phyloP scores from a whole-genome alignment of 2,888 invertebrate species.

The Mythimna pallens region DNA sequence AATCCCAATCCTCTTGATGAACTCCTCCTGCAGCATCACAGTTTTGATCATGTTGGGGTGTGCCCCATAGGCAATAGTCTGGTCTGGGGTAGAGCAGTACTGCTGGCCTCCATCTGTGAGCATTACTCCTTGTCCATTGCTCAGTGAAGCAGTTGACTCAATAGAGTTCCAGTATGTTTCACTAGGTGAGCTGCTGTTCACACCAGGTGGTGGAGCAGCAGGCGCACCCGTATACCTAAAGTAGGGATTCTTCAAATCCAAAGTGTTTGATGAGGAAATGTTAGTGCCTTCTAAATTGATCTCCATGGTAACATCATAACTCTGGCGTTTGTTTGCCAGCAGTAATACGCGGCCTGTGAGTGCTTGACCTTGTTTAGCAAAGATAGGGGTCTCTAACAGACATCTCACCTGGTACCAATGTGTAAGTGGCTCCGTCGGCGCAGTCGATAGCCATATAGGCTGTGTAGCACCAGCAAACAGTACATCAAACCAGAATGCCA shows the following conservation, averaged over 20 bases:
- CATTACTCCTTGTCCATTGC: slow-evolving; percentile 86
- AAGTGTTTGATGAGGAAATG: slow-evolving; percentile 96
- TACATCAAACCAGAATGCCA: slow-evolving; percentile 99
- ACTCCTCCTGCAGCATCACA: slow-evolving; percentile 89
- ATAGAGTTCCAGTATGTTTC: slow-evolving; percentile 97
- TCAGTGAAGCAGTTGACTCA: slow-evolving; percentile 92
- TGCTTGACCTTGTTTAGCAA: slow-evolving; percentile 98
- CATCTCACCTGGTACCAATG: slow-evolving; percentile 99
- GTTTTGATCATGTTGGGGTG: slow-evolving; percentile 89
- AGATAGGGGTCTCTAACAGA: slow-evolving; percentile 97
- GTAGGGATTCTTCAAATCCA: slow-evolving; percentile 99
- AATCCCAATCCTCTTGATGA: slow-evolving; percentile 89
- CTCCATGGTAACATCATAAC: slow-evolving; percentile 99
- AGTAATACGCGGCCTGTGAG: slow-evolving; percentile 96
- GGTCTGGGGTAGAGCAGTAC: slow-evolving; percentile 84
- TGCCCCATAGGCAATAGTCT: slow-evolving; percentile 81
- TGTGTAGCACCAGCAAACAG: slow-evolving; percentile 97
- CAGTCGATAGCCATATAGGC: slow-evolving; percentile 98
- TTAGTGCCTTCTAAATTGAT: slow-evolving; percentile 97
- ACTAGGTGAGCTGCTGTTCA: slow-evolving; percentile 97
- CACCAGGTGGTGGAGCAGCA: slow-evolving; percentile 97
- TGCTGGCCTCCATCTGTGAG: slow-evolving; percentile 85
- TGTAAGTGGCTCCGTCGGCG: slow-evolving; percentile 99
- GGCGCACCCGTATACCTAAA: slow-evolving; percentile 99
- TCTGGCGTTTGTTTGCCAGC: slow-evolving; percentile 98